Evolutionary conservation across 23 tunicate genomes (phyloP), one percentile per base, ranked within the genome.

Genomic region (Styela plicata): DNA sequence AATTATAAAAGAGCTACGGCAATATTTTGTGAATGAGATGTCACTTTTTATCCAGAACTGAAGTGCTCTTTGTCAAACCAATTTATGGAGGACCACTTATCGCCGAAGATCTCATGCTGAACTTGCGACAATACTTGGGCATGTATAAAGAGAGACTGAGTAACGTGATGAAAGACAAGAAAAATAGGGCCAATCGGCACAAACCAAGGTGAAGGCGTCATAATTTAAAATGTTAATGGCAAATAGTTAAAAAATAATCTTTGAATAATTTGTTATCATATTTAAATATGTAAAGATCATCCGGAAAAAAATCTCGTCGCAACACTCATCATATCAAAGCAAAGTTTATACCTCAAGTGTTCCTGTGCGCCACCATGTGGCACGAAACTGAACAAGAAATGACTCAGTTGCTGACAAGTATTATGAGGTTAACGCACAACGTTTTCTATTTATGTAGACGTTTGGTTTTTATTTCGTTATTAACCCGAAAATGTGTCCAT

Each of bases 351-450:
- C 99, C 99, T 22, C 86, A 86, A 26, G 76, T 96, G 17, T 96
- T 84, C 64, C 74, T 96, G 24, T 96, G 99, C 77, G 89, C 99
- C 71, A 96, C 99, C 53, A 87, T 96, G 91, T 96, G 99, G 99
- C 99, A 96, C 65, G 99, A 96, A 67, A 92, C 91, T 23, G 99
- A 90, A 61, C 82, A 73, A 31, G 99, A 96, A 57, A 96, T 96
- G 99, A 90, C 93, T 1, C 91, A 88, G 78, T 69, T 96, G 20
- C 78, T 96, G 64, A 95, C 99, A 28, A 89, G 96, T 24, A 73
- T 95, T 18, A 95, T 95, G 94, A 89, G 95, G 94, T 92, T 64
- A 66, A 27, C 25, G 37, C 37, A 5, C 13, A 44, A 7, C 13
- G 57, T 44, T 5, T 13, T 44, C 13, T 44, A 13, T 44, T 44